These are phyloP conservation scores for Ciconia boyciana DNA, from an alignment of 2,113 vertebrate species.

Conservation along the genomic window DNA sequence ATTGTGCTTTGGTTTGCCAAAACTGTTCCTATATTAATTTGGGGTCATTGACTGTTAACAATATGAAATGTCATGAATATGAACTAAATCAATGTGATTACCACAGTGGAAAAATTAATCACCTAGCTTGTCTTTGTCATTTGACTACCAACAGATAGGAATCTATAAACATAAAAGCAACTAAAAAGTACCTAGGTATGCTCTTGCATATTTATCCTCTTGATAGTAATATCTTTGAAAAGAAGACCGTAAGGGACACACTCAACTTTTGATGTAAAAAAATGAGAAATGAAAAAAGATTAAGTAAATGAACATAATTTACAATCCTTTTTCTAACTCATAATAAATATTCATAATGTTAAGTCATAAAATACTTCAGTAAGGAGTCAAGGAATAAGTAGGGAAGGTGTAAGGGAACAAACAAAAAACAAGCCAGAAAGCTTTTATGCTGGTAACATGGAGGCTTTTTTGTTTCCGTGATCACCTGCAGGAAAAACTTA, in stretches of 20 bases:
- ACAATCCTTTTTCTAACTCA: neutral
- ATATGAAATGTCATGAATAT: constrained; percentile 61
- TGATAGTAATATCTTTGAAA: neutral
- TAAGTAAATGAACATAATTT: neutral
- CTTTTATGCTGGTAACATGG: neutral
- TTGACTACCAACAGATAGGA: constrained; percentile 36
- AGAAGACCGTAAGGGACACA: neutral
- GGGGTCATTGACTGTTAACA: constrained; percentile 47
- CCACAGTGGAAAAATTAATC: constrained; percentile 58
- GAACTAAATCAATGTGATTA: constrained; percentile 59
- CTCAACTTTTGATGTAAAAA: neutral
- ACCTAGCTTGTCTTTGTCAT: constrained; percentile 52
- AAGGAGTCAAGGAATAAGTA: neutral
- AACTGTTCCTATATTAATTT: constrained; percentile 44
- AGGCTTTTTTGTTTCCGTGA: neutral
- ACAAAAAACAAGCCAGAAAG: neutral
- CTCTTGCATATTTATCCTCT: constrained; percentile 40
- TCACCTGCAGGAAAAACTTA: neutral
- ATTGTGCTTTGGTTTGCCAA: constrained; percentile 38
- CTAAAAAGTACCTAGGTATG: constrained; percentile 1
- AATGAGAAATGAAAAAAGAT: neutral
- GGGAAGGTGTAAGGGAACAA: neutral
- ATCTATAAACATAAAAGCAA: constrained; percentile 53
- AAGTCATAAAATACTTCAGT: neutral
- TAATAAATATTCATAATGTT: neutral